Evolutionary conservation across 2,113 vertebrate genomes (phyloP).

Genomic region (Butorides virescens): DNA sequence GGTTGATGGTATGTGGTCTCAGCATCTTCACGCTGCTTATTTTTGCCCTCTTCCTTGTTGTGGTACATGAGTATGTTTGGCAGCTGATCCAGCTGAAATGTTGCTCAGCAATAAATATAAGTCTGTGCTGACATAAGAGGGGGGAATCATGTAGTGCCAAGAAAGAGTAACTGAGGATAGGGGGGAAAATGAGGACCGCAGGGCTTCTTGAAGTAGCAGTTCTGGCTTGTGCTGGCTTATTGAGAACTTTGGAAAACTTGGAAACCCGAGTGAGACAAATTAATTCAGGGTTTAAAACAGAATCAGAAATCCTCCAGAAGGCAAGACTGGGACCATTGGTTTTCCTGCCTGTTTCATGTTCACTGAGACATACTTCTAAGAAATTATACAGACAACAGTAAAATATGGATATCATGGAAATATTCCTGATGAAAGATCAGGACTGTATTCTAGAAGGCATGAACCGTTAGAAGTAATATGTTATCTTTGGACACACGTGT

Average conservation of each 20-base stretch:
- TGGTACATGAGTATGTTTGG: background rate
- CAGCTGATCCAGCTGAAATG: background rate
- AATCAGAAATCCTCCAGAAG: background rate
- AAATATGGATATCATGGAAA: background rate
- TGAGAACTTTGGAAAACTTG: background rate
- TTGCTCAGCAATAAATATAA: conserved; percentile 38
- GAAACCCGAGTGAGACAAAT: background rate
- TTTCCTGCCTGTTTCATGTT: background rate
- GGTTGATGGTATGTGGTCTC: background rate
- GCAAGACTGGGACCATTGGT: background rate
- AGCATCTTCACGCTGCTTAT: background rate
- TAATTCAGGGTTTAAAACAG: background rate
- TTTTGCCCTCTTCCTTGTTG: background rate
- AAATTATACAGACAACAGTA: background rate
- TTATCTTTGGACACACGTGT: background rate
- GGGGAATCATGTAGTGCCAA: background rate
- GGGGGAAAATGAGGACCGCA: background rate
- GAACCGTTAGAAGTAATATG: background rate
- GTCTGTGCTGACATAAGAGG: background rate
- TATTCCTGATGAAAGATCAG: background rate
- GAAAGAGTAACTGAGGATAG: conserved; percentile 21
- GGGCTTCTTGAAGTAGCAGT: background rate
- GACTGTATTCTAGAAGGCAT: background rate
- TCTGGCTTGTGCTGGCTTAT: background rate
- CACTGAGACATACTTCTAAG: background rate